A percentile compares a stretch with the other conserved stretches of the same genome.
Evolutionary conservation across 2,888 invertebrate species (phyloP).

Genomic region (Plagodis pulveraria): DNA sequence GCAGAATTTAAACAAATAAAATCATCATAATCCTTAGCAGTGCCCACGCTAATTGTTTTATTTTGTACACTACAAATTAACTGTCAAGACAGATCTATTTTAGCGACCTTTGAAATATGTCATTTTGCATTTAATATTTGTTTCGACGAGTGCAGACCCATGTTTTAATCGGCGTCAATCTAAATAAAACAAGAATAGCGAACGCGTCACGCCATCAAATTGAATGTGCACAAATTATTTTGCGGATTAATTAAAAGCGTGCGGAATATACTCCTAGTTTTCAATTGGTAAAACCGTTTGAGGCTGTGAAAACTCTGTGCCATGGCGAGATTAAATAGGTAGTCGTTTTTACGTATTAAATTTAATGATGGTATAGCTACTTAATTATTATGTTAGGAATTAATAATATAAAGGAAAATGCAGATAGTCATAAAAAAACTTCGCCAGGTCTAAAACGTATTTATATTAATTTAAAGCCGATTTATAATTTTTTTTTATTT

Average conservation of each 20-base stretch:
- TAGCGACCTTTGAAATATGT: conserved; percentile 19
- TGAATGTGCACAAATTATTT: conserved; percentile 24
- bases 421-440: too few relatives aligned
- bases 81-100: conserved; percentile 6
- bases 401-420: not conserved
- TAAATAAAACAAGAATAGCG: conserved; percentile 57
- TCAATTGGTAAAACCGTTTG: conserved; percentile 13
- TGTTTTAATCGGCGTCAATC: conserved; percentile 57
- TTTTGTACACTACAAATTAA: not conserved
- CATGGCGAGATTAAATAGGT: conserved; percentile 2
- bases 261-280: conserved; percentile 11
- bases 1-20: too few relatives aligned
- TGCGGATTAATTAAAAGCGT: conserved; percentile 21
- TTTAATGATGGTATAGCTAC: not conserved
- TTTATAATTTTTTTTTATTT: too few relatives aligned
- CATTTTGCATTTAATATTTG: conserved; percentile 8
- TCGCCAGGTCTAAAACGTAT: too few relatives aligned
- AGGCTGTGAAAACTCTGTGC: not conserved
- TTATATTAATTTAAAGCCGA: too few relatives aligned
- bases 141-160: conserved; percentile 44
- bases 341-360: not conserved
- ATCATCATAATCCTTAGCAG: too few relatives aligned
- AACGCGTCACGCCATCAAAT: conserved; percentile 40
- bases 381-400: not conserved
- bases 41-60: not conserved